These are phyloP conservation scores for Kobus ellipsiprymnus DNA, from an alignment of 2,113 vertebrate species.

Conservation along the genomic window DNA sequence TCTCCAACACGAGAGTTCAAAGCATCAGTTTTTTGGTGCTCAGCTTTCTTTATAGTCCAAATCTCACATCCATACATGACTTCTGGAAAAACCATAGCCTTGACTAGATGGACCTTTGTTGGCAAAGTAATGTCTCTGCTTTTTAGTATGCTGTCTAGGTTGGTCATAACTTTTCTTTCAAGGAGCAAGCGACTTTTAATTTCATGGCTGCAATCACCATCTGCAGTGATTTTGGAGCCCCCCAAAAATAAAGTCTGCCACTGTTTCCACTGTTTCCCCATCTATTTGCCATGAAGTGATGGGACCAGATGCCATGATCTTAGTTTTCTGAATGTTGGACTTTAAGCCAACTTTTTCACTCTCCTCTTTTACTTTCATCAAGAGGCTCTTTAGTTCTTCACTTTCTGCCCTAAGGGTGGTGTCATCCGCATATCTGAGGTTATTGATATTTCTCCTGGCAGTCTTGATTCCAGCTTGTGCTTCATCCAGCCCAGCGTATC, in stretches of 20 bases:
- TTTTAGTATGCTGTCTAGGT: background rate
- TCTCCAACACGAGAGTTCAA: background rate
- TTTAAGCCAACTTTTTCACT: background rate
- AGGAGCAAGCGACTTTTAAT: background rate
- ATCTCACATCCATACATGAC: background rate
- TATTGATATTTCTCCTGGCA: background rate
- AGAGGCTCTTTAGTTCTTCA: background rate
- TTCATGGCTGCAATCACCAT: background rate
- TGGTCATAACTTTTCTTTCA: background rate
- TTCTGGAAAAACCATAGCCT: background rate
- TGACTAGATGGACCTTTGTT: fast-evolving
- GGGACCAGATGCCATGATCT: background rate
- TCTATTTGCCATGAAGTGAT: background rate
- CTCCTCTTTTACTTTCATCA: background rate
- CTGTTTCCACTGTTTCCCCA: background rate
- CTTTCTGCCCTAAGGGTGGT: background rate
- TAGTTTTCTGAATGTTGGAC: background rate
- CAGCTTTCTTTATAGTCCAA: background rate
- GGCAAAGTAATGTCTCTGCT: background rate
- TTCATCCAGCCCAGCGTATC: background rate
- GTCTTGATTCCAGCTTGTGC: background rate
- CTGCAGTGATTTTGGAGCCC: background rate
- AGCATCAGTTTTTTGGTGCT: background rate
- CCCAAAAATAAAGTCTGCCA: background rate
- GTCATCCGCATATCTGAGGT: background rate